Evolutionary conservation across 2,113 vertebrate genomes (phyloP), one percentile per base, ranked within the genome.

Genomic region (Pogonocichla stellata): DNA sequence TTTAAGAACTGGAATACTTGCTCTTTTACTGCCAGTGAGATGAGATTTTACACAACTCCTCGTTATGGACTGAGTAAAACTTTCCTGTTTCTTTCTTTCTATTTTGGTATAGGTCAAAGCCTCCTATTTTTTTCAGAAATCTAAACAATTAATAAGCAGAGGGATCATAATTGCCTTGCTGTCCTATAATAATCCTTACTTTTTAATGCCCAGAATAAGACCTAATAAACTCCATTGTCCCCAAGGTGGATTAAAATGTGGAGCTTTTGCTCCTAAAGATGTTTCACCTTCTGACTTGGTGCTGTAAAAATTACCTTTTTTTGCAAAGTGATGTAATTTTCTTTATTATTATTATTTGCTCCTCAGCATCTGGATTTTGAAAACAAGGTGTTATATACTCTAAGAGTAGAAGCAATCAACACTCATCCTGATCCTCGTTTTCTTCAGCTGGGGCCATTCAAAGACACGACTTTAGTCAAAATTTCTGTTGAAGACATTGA

Each of bases 341-440:
- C 48, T 40, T 66, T 90, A 40, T 51, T 82, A 20, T 78, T 85
- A 69, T 92, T 82, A 72, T 96, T 96, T 97, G 60, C 17, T 96
- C 62, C 85, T 60, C 95, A 99, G 99, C 97, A 95, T 38, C 97
- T 99, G 98, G 99, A 99, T 98, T 99, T 99, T 95, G 99, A 99
- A 98, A 99, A 94, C 72, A 99, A 98, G 96, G 98, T 97, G 95
- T 91, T 98, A 53, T 99, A 99, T 38, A 98, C 98, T 75, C 98
- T 99, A 97, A 98, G 97, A 95, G 99, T 99, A 81, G 99, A 99
- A 97, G 99, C 99, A 92, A 98, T 92, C 61, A 99, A 99, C 96
- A 98, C 98, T 29, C 98, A 99, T 65, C 97, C 98, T 75, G 99
- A 99, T 71, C 97, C 98, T 33, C 98, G 98, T 66, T 99, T 99